These are phyloP conservation scores for Epinephelus cyanopodus DNA, from an alignment of 2,113 vertebrate species.

Conservation along the genomic window DNA sequence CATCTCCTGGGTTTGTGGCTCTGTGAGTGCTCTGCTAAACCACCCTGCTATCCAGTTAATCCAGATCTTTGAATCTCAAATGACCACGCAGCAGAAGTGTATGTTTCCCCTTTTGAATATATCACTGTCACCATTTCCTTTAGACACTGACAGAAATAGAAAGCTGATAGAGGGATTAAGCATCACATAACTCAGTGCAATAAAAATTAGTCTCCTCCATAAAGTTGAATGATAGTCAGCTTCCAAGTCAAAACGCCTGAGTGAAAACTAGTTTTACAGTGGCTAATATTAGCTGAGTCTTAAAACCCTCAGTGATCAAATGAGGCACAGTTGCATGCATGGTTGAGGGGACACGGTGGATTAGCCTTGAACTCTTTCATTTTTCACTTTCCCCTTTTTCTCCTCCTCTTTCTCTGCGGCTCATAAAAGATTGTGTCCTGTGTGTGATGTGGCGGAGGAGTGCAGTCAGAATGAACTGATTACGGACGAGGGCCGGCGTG, in stretches of 20 bases:
- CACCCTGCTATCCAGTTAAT: background rate
- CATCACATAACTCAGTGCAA: constrained; percentile 14
- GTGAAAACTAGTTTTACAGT: constrained; percentile 46
- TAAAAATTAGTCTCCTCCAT: constrained; percentile 51
- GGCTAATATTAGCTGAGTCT: constrained; percentile 66
- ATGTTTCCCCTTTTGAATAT: background rate
- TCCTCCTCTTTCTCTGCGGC: constrained; percentile 70
- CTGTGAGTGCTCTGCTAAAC: background rate
- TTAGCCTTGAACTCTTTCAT: constrained; percentile 75
- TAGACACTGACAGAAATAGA: constrained; percentile 17
- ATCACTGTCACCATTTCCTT: background rate
- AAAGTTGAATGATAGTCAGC: constrained; percentile 54
- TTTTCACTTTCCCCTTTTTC: constrained; percentile 70
- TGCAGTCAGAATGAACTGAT: constrained; percentile 87
- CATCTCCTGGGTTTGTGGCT: constrained; percentile 4
- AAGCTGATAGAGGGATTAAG: constrained; percentile 21
- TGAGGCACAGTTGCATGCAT: constrained; percentile 55
- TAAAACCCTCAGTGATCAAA: constrained; percentile 44
- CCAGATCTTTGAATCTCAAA: background rate
- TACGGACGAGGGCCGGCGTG: constrained; percentile 80
- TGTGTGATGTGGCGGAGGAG: constrained; percentile 85
- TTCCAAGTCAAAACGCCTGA: constrained; percentile 34
- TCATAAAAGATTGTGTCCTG: constrained; percentile 79
- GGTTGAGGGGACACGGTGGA: constrained; percentile 59
- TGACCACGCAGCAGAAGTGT: background rate